Percentiles rank a stretch among this genome's conserved stretches.
Evolutionary conservation across 2,888 invertebrate genomes (phyloP).

Genomic region (Proisotoma minuta): DNA sequence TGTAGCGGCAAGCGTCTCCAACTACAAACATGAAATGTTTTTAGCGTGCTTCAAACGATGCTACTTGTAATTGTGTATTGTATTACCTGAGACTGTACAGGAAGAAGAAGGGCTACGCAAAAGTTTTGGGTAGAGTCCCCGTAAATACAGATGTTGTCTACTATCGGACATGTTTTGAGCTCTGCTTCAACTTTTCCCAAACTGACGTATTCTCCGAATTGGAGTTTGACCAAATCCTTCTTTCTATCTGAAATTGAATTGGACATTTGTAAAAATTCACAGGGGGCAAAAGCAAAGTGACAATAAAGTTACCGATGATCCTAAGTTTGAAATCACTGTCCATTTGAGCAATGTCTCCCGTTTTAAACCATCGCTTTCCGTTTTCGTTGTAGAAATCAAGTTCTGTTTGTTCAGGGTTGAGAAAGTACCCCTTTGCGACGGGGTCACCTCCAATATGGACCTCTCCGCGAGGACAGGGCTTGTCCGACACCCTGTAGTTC

Average conservation of each 20-base stretch:
- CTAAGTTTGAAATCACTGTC: conserved; percentile 87
- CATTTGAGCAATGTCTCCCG: conserved; percentile 92
- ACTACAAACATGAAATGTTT: background rate
- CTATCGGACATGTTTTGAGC: conserved; percentile 83
- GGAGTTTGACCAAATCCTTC: conserved; percentile 96
- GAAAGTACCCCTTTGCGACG: conserved; percentile 90
- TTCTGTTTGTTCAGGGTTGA: conserved; percentile 62
- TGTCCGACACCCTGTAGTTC: conserved; percentile 78
- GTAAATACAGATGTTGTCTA: conserved; percentile 96
- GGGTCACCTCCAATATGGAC: conserved; percentile 69
- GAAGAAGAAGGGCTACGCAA: conserved; percentile 86
- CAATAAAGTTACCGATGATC: conserved; percentile 72
- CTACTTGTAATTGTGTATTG: conserved; percentile 58
- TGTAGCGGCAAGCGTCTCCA: conserved; percentile 53
- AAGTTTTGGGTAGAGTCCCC: conserved; percentile 79
- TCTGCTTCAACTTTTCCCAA: conserved; percentile 93
- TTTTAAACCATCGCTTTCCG: conserved; percentile 84
- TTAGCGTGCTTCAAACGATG: background rate
- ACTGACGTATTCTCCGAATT: conserved; percentile 96
- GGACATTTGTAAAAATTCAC: background rate
- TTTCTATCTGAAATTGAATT: conserved; percentile 72
- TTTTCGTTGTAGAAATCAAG: conserved; percentile 81
- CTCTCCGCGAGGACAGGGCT: conserved; percentile 79
- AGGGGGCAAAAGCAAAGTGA: background rate
- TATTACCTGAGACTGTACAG: conserved; percentile 58